A percentile compares a stretch with the other conserved stretches of the same genome.
Conservation (phyloP, 1,140 invertebrate species). For the Drosophila dunni region DNA sequence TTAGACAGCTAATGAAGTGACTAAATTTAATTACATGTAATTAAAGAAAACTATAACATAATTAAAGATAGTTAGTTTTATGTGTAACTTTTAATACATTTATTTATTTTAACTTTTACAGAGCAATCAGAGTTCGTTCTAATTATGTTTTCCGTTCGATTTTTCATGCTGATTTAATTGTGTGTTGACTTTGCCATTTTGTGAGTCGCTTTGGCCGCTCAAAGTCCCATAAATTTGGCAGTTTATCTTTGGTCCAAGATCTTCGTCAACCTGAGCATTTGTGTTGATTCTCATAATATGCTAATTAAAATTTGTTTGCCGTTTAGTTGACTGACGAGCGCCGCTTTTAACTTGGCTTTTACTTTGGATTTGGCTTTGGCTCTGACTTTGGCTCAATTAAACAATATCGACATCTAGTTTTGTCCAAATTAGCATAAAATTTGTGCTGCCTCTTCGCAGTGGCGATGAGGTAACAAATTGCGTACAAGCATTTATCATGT, state of each 20-base stretch:
- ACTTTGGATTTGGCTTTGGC: constrained; percentile 20
- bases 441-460: constrained; percentile 47
- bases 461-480: constrained; percentile 80
- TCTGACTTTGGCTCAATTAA: constrained; percentile 63
- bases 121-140: constrained; percentile 30
- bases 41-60: too few species aligned
- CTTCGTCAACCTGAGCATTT: constrained; percentile 64
- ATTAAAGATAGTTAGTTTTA: too few species aligned
- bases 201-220: constrained; percentile 64
- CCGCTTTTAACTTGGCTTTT: constrained; percentile 18
- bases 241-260: constrained; percentile 62
- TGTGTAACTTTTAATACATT: too few species aligned
- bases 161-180: constrained; percentile 67
- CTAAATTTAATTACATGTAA: too few species aligned
- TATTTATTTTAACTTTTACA: constrained; percentile 8
- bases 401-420: constrained; percentile 83
- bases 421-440: constrained; percentile 75
- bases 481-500: constrained; percentile 83
- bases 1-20: background rate
- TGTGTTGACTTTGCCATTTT: constrained; percentile 79
- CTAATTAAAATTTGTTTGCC: constrained; percentile 67
- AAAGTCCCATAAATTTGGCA: constrained; percentile 72
- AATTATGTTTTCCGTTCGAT: background rate
- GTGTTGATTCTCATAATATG: constrained; percentile 81
- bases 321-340: constrained; percentile 42